Evolutionary conservation across 2,797 vertebrate genomes (phyloP).

Genomic region (Leptatherina wallacei): DNA sequence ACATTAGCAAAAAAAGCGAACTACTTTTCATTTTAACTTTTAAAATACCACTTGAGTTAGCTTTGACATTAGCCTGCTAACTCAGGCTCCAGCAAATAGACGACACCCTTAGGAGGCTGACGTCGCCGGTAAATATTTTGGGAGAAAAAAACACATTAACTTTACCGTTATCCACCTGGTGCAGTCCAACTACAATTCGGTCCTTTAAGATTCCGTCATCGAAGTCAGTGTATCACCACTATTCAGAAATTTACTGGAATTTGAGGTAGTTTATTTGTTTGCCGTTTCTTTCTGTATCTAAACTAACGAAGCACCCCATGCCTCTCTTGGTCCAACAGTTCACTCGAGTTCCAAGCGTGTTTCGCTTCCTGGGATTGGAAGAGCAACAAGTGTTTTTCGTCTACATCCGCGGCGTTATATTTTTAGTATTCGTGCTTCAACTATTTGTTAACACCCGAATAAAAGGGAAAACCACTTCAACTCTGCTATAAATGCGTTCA

Average conservation of each 20-base stretch:
- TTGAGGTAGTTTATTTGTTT: conserved; percentile 14
- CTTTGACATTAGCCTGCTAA: conserved; percentile 54
- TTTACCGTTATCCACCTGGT: conserved; percentile 65
- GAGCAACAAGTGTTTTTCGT: conserved; percentile 70
- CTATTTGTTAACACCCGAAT: rapidly evolving
- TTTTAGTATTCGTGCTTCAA: not conserved
- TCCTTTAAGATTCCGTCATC: conserved; percentile 21
- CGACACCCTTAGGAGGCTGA: conserved; percentile 67
- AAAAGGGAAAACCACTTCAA: rapidly evolving
- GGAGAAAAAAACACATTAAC: conserved; percentile 43
- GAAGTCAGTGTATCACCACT: not conserved
- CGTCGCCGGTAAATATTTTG: conserved; percentile 71
- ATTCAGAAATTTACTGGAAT: not conserved
- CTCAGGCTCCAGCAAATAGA: conserved; percentile 71
- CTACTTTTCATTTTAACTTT: not conserved
- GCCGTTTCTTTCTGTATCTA: conserved; percentile 46
- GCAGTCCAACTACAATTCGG: conserved; percentile 28
- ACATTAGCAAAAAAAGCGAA: rapidly evolving
- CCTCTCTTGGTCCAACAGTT: conserved; percentile 51
- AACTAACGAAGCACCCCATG: conserved; percentile 54
- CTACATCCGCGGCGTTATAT: conserved; percentile 76
- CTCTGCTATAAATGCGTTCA: rapidly evolving
- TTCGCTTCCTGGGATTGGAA: conserved; percentile 88
- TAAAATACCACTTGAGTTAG: conserved; percentile 2
- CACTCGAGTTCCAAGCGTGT: conserved; percentile 76